These are phyloP conservation scores for Linhomoeus sp. DNA, from an alignment of 2,888 invertebrate genomes.

Conservation along the genomic window DNA sequence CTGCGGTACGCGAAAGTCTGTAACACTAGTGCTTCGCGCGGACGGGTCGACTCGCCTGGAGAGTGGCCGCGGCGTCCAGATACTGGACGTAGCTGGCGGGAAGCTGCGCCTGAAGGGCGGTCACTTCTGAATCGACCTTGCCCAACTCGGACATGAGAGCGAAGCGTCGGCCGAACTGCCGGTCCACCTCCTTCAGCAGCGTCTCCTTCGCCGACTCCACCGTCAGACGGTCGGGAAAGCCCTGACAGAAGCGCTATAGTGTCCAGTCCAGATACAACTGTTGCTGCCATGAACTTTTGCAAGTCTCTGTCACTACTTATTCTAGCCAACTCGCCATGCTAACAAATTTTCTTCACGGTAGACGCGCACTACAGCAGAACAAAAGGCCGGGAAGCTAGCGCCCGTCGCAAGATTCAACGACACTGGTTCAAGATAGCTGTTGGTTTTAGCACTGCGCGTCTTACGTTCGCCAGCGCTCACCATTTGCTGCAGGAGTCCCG, in stretches of 20 bases:
- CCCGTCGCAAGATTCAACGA: too few species aligned
- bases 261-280: too few species aligned
- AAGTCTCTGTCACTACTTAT: too few species aligned
- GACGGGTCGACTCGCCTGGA: neutral
- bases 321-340: too few species aligned
- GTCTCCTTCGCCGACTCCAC: slow-evolving; percentile 1
- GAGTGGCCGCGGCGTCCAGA: neutral
- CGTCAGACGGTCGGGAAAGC: neutral
- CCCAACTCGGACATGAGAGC: neutral
- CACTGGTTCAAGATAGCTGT: too few species aligned
- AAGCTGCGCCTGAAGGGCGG: neutral
- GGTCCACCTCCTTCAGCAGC: slow-evolving; percentile 2
- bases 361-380: too few species aligned
- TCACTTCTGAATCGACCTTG: slow-evolving; percentile 3
- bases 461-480: too few species aligned
- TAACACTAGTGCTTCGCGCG: neutral
- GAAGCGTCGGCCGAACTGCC: neutral
- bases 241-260: too few species aligned
- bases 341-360: too few species aligned
- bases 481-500: slow-evolving; percentile 1
- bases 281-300: too few species aligned
- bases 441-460: too few species aligned
- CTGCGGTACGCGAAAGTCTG: neutral
- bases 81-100: neutral
- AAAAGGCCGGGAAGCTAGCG: too few species aligned